Evolutionary conservation across 2,113 vertebrate genomes (phyloP), one percentile per base, ranked within the genome.

Genomic region (Seriola rivoliana): DNA sequence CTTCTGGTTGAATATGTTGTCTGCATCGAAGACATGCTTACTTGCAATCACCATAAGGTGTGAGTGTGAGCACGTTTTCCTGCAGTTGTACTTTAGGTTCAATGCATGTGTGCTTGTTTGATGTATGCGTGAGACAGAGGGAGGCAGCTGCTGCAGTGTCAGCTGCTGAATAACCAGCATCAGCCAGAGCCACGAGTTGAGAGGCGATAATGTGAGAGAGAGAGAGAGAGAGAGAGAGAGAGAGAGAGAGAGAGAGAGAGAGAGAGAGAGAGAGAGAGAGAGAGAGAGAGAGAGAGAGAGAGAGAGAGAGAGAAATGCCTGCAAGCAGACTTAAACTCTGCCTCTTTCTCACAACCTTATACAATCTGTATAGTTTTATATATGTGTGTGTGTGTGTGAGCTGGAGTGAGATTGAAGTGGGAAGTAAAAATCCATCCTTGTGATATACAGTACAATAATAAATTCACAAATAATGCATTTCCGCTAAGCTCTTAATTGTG

Each of bases 181-280:
- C 73, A 79, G 73, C 54, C 29, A 23, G 48, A 86, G 59, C 63
- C 21, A 8, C 34, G 50, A 55, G 62, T 25, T 79, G 70, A 71
- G 79, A 86, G 64, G 66, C 8, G 44, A 79, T 85, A 81, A 88
- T 85, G 83, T 88, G 72, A 75, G 8, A 8, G 50, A 68, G 57
- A 75, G 48, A 81, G 36, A 38, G 36, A 38, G 36, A 38, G 36
- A 8, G 23, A 23, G 23, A 23, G 23, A 23, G 23, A 23, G 23
- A 23, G 23, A 23, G 23, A 23, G 23, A 23, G 23, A 23, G 23
- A 23, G 23, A 23, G 23, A 23, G 23, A 23, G 23, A 23, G 23
- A 23, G 23, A 23, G 23, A 23, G 23, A 23, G 29, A 29, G 29
- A 29, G 25, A 25, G 25, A 25, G 25, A 25, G 25, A 25, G 25